Evolutionary conservation across 2,797 vertebrate genomes (phyloP), one percentile per base, ranked within the genome.

Genomic region (Podarcis lilfordi): DNA sequence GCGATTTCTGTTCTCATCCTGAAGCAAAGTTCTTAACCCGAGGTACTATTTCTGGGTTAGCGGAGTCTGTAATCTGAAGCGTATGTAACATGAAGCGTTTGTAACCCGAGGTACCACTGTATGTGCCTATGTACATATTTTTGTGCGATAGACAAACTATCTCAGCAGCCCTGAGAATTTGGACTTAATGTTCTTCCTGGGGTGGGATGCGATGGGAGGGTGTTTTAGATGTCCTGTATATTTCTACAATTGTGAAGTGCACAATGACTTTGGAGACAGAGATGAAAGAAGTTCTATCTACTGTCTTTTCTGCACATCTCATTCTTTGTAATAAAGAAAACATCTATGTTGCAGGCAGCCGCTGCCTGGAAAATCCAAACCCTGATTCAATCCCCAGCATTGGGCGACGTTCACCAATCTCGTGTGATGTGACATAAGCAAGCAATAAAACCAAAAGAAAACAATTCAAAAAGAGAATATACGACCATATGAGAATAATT

Each of bases 401-500:
- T 74, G 50, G 59, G 74, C 85, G 2, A 3, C 11, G 90, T 55
- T 55, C 91, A n/a, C n/a, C 55, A 78, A 6, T 13, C 1, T 27
- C 11, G 45, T 37, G 27, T 68, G 68, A 88, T 80, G 84, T 87
- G 89, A 66, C 61, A 61, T 15, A 90, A 93, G 90, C 80, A 88
- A 94, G 85, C 17, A 86, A 82, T 21, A 11, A 78, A 85, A 93
- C 0, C 19, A 77, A 78, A 94, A 90, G 85, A 89, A 92, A 91
- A 74, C 19, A 78, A 69, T 83, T 80, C 83, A 1, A 55, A 82
- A 91, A 92, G 88, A 55, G 50, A 55, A 55, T 55, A 0, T 74
- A 89, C 93, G 61, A 88, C 87, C 87, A 95, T 92, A 25, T 90
- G 85, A 90, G 50, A 84, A 72, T 89, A 89, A 93, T 93, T 94